These are phyloP conservation scores for Toxotes jaculatrix DNA, from an alignment of 2,113 vertebrate species.

Conservation along the genomic window DNA sequence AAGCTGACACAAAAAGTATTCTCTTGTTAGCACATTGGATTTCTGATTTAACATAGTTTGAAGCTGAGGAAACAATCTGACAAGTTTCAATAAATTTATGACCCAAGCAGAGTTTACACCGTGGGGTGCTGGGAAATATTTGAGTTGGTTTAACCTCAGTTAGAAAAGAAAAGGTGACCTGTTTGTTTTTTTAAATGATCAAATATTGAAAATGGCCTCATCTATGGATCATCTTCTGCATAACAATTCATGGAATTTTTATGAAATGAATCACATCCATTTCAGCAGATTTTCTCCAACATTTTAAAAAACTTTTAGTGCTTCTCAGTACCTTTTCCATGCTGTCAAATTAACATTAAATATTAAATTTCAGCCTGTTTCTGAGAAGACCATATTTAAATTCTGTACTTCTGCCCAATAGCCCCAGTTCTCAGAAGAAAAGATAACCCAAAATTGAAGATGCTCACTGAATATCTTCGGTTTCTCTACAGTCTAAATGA, in stretches of 20 bases:
- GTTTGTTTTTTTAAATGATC: constrained; percentile 2
- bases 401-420: constrained; percentile 30
- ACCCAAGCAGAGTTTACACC: neutral
- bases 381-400: constrained; percentile 45
- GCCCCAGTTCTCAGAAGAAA: constrained; percentile 54
- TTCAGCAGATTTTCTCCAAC: constrained; percentile 37
- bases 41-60: constrained; percentile 22
- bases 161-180: neutral
- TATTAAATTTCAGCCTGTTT: constrained; percentile 51
- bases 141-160: neutral
- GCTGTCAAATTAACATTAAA: constrained; percentile 56
- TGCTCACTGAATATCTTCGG: constrained; percentile 39
- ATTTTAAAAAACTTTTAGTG: constrained; percentile 31
- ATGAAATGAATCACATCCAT: constrained; percentile 30
- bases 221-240: constrained; percentile 29
- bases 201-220: neutral
- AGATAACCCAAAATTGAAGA: constrained; percentile 56
- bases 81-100: neutral
- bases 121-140: neutral
- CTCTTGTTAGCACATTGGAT: constrained; percentile 1
- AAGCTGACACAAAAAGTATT: neutral
- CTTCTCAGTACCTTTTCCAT: constrained; percentile 34
- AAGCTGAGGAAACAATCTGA: neutral
- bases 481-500: constrained; percentile 53
- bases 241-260: constrained; percentile 32